Base-by-base conservation (phyloP, 2,888 invertebrate genomes). In the Xanthia icteritia region DNA sequence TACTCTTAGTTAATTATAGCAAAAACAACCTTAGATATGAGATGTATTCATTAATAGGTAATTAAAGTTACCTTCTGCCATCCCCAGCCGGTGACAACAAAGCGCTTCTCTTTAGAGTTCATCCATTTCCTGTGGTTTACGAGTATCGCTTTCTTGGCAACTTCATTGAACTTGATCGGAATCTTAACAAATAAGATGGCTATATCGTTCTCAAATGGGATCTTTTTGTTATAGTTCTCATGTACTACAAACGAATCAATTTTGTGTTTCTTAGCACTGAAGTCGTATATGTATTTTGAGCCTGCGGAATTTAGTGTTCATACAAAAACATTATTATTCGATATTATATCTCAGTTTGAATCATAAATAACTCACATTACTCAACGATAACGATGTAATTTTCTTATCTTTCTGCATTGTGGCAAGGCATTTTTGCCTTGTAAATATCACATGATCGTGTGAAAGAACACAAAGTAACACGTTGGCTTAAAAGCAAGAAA, bases 21-120 rank as follows among this genome's bases (percentile, higher is more conserved):
- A 42, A 65, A 65, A 42, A 27, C 11, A 20, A 65, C n/a, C 39
- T 39, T 17, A 42, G 5, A 9, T 51, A n/a, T 11, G 36, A 27
- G 20, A 42, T 56, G 17, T 23, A 54, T 66, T 20, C 3, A 72
- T 23, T 23, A 2, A 48, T 39, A 51, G 8, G 6, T 27, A 23
- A 31, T 36, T 5, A 11, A 27, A 31, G 3, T 45, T 89, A 95
- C 95, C 90, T 90, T 76, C 1, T 90, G 93, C 91, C 88, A 91
- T 2, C 95, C 95, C 95, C 95, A 95, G 2, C 95, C 95, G n/a
- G 91, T 90, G 3, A 91, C 94, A 13, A 82, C 68, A 66, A 95
- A 94, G 6, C 87, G 83, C 0, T 64, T 88, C 66, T 92, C 89
- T 0, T 58, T 74, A 6, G 68, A n/a, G 23, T 79, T 85, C 93